These are phyloP conservation scores for Malaclemys terrapin DNA, from an alignment of 2,113 vertebrate species.

Conservation along the genomic window DNA sequence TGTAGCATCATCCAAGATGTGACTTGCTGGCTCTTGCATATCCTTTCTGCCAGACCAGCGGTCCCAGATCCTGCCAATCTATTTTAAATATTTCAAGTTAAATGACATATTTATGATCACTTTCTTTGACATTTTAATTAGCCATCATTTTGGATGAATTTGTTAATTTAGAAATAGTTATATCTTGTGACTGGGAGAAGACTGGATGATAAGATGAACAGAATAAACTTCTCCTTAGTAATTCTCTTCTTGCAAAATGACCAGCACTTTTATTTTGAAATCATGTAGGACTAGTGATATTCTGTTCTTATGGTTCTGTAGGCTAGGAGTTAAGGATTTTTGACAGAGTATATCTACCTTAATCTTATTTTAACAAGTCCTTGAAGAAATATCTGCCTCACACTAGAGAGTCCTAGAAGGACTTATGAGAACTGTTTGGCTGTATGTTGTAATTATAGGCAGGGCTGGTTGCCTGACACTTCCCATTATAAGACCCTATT, in stretches of 20 bases:
- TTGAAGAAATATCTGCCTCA: not conserved
- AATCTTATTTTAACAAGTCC: not conserved
- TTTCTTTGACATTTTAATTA: not conserved
- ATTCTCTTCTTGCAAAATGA: not conserved
- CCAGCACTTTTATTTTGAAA: not conserved
- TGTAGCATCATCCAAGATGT: not conserved
- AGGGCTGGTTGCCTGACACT: not conserved
- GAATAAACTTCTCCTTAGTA: not conserved
- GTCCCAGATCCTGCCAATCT: not conserved
- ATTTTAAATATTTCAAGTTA: not conserved
- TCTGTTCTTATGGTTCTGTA: not conserved
- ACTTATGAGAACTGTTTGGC: not conserved
- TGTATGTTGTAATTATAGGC: not conserved
- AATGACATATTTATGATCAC: not conserved
- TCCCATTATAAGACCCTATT: not conserved
- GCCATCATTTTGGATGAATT: not conserved
- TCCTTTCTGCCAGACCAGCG: not conserved
- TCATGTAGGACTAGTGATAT: not conserved
- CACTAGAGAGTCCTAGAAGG: no score
- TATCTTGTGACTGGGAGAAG: not conserved
- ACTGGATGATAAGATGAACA: not conserved
- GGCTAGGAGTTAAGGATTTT: not conserved
- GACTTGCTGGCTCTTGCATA: not conserved
- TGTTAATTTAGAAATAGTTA: not conserved
- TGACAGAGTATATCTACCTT: not conserved